These are phyloP conservation scores for Corythoichthys intestinalis DNA, from an alignment of 2,113 vertebrate species.

Conservation along the genomic window DNA sequence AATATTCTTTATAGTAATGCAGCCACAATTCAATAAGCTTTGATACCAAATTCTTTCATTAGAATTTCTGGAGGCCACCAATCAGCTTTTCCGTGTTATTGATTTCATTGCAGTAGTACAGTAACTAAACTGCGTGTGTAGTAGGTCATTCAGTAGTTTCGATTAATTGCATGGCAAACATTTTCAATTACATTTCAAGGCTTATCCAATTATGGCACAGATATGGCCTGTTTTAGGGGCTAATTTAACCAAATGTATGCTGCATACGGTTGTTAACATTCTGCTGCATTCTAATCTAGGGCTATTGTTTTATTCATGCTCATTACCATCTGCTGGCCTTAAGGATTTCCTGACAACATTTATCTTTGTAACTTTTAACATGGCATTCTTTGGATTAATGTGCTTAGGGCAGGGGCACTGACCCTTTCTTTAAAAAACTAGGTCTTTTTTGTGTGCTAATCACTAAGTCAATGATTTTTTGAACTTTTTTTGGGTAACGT, in stretches of 20 bases:
- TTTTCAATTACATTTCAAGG: not conserved
- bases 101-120: too few relatives aligned
- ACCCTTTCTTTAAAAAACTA: conserved; percentile 19
- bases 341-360: conserved; percentile 40
- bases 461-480: conserved; percentile 2
- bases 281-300: conserved; percentile 9
- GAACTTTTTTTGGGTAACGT: not conserved
- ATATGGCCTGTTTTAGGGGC: conserved; percentile 10
- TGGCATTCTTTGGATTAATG: conserved; percentile 29
- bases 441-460: not conserved
- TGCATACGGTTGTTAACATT: conserved; percentile 24
- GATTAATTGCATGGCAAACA: too few relatives aligned
- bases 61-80: too few relatives aligned
- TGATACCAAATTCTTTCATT: too few relatives aligned
- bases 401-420: conserved; percentile 21
- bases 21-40: too few relatives aligned
- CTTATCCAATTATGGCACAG: conserved; percentile 1
- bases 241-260: conserved; percentile 43
- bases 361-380: conserved; percentile 29
- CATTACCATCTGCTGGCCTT: conserved; percentile 36
- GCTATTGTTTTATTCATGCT: conserved; percentile 52
- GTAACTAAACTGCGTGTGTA: too few relatives aligned
- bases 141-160: too few relatives aligned
- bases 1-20: not conserved
- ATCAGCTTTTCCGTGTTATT: too few relatives aligned